Conservation (phyloP, 2,113 vertebrate genomes). For the Ploceus nigricollis region DNA sequence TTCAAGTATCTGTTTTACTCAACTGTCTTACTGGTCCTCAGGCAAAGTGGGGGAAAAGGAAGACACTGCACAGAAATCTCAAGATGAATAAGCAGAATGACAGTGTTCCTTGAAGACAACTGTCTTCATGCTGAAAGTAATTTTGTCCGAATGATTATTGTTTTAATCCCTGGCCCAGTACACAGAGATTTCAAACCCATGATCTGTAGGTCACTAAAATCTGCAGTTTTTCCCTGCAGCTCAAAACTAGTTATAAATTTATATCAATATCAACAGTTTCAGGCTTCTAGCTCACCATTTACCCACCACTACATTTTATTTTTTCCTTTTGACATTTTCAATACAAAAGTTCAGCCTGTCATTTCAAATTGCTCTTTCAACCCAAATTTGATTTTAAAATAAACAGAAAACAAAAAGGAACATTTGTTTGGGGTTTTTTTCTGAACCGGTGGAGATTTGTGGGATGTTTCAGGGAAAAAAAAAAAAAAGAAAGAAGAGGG, state of each 20-base stretch:
- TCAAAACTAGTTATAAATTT: neutral
- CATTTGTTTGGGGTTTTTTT: neutral
- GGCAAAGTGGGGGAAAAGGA: neutral
- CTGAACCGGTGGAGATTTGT: neutral
- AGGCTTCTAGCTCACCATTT: neutral
- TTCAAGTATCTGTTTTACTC: neutral
- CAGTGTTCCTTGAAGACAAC: neutral
- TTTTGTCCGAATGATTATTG: neutral
- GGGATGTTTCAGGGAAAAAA: neutral
- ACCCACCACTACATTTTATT: neutral
- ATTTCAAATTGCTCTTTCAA: neutral
- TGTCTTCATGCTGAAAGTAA: neutral
- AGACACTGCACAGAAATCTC: neutral
- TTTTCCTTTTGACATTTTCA: neutral
- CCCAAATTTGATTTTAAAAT: neutral
- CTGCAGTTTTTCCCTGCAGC: neutral
- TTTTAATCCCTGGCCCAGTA: neutral
- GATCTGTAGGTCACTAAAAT: neutral
- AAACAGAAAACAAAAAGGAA: neutral
- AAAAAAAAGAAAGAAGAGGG: rapidly evolving
- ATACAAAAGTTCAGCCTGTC: neutral
- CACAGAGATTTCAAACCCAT: neutral
- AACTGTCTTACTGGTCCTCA: neutral
- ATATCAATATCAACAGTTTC: neutral
- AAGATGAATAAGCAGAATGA: neutral